Evolutionary conservation across 2,888 invertebrate species (phyloP).

Genomic region (Watsonalla binaria): DNA sequence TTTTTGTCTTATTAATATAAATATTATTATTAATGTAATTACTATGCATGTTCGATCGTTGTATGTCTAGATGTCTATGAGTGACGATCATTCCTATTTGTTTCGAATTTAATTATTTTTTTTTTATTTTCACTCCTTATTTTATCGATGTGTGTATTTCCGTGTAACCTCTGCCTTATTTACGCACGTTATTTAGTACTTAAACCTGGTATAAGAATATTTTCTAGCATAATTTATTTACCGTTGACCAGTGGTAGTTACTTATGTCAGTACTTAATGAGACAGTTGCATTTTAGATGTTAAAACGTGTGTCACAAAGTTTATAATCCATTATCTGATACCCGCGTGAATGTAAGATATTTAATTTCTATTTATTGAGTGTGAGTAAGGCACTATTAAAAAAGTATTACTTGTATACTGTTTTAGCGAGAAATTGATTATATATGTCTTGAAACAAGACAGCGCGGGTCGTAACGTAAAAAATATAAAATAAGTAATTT

Average conservation of each 20-base stretch:
- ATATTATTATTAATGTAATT: conserved; percentile 27
- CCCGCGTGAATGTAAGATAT: background rate
- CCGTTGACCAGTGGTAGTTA: conserved; percentile 14
- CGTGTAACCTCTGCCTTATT: conserved; percentile 24
- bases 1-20: conserved; percentile 6
- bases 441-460: background rate
- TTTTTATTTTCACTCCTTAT: conserved; percentile 24
- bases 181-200: conserved; percentile 19
- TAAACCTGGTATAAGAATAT: background rate
- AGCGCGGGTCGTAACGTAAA: background rate
- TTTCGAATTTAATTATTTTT: conserved; percentile 57
- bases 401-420: background rate
- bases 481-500: too few species aligned
- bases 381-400: too few species aligned
- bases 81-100: conserved; percentile 62
- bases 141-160: conserved; percentile 30
- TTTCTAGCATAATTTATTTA: background rate
- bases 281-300: background rate
- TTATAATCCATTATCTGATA: background rate
- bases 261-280: conserved; percentile 21
- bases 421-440: conserved; percentile 8
- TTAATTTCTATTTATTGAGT: background rate
- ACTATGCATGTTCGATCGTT: conserved; percentile 46
- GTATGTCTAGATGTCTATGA: conserved; percentile 43
- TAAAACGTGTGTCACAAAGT: background rate